A percentile compares a stretch with the other conserved stretches of the same genome.
Conservation (phyloP, 2,888 invertebrate species). For the Timandra comae region DNA sequence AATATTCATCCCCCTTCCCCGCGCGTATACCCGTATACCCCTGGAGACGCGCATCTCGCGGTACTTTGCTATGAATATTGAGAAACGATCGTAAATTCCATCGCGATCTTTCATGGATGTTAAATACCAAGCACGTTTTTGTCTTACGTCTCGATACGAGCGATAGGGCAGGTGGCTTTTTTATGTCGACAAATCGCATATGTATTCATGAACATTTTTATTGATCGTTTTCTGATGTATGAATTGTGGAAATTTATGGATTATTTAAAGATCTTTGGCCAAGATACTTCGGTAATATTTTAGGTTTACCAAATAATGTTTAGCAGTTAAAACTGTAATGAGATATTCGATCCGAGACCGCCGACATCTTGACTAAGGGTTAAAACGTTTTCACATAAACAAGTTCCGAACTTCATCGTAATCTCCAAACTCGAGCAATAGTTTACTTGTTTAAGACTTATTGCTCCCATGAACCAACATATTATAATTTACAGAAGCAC, state of each 20-base stretch:
- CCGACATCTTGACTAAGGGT: constrained; percentile 2
- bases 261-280: too few species aligned
- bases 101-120: constrained; percentile 32
- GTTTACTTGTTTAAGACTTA: constrained; percentile 12
- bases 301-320: too few species aligned
- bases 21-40: constrained; percentile 15
- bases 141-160: constrained; percentile 6
- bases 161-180: too few species aligned
- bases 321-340: constrained; percentile 4
- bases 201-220: constrained; percentile 1
- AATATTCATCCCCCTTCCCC: constrained; percentile 4
- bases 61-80: constrained; percentile 63
- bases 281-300: too few species aligned
- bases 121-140: constrained; percentile 40
- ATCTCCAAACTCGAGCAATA: constrained; percentile 11
- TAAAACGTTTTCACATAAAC: constrained; percentile 7
- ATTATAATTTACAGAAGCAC: constrained; percentile 7
- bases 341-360: constrained; percentile 4
- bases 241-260: too few species aligned
- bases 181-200: not conserved
- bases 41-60: constrained; percentile 27
- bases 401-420: constrained; percentile 19
- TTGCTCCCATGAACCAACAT: constrained; percentile 4
- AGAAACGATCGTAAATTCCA: constrained; percentile 62
- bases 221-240: too few species aligned